Base-by-base conservation (phyloP, 2,888 invertebrate species). In the Tachystola acroxantha region DNA sequence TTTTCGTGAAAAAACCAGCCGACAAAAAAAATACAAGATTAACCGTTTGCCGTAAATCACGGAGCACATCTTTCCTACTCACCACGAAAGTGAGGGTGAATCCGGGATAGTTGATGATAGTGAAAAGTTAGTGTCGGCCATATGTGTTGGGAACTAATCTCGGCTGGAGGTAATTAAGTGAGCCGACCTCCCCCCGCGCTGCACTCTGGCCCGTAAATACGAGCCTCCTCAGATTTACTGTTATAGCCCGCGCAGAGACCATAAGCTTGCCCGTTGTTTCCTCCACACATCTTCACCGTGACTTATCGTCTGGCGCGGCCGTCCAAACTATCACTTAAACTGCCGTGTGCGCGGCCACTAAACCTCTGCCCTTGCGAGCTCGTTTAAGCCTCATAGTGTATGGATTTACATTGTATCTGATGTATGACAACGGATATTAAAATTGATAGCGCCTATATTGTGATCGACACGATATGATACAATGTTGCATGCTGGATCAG, bases 211-310 rank as follows among this genome's bases (percentile, higher is more conserved):
- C 53, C 57, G 77, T 78, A 80, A 80, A 79, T 74, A 79, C 61
- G 52, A 59, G 59, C 62, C 69, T 71, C 55, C 64, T 63, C 89
- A 70, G 78, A 84, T 85, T 84, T 82, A 84, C 68, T 78, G 80
- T 81, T 82, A 82, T 79, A 52, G 76, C 69, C 57, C 48, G 55
- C 51, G 50, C 67, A 72, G 74, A 65, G 62, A 59, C 66, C 58
- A 61, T 64, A 62, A 64, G 53, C 61, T 53, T 40, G 43, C 16
- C 16, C 48, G 25, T 45, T 44, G 34, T 35, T 32, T 32, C 25
- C 28, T 24, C 53, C 54, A 61, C 63, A 61, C 62, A 53, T 66
- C 69, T 62, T 52, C 56, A 38, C 49, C 43, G 57, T 70, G 74
- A 75, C 64, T 75, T 74, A 75, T 71, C 50, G 64, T 53, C 24